Evolutionary conservation across 2,113 vertebrate genomes (phyloP), one percentile per base, ranked within the genome.

Genomic region (Phylloscopus trochiloides): DNA sequence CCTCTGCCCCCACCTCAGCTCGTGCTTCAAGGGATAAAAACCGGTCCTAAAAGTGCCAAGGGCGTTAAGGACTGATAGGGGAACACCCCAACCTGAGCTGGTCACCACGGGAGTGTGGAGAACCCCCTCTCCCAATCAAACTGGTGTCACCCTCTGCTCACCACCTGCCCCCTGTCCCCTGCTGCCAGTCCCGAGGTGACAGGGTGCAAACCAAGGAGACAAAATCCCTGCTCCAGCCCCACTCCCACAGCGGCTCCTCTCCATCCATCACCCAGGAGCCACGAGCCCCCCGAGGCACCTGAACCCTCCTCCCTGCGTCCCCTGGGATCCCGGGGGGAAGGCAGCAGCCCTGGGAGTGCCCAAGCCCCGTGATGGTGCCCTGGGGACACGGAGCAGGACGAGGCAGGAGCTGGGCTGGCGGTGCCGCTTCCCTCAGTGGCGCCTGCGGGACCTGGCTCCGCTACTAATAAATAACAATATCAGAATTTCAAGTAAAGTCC

Each of bases 391-490:
- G 42, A 47, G 48, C 15, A 31, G 78, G 88, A 5, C 0, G 15
- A 57, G 57, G 47, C 58, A 54, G 58, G 58, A 85, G 54, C 10
- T 6, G 88, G 88, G 45, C 3, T 2, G 62, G 40, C 1, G 15
- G 74, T 32, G 81, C 74, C 7, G 0, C 47, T 13, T 16, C 25
- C 20, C 73, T 47, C 72, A 34, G 62, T 10, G 14, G 76, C 6
- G 1, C 74, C 79, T 29, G 83, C 43, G 16, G 90, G 68, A 48
- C 85, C 86, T 61, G 85, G 79, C 55, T 75, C 86, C 28, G 9
- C 92, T 65, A 66, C 86, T 34, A 96, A 97, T 97, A 97, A 97
- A 97, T 97, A 97, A 97, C 76, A 88, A 94, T 3, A 40, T 96
- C 92, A 91, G 94, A 71, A 90, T 87, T 97, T 96, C 97, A 97